Conservation (phyloP, 2,797 vertebrate genomes). For the Siniperca undulata region DNA sequence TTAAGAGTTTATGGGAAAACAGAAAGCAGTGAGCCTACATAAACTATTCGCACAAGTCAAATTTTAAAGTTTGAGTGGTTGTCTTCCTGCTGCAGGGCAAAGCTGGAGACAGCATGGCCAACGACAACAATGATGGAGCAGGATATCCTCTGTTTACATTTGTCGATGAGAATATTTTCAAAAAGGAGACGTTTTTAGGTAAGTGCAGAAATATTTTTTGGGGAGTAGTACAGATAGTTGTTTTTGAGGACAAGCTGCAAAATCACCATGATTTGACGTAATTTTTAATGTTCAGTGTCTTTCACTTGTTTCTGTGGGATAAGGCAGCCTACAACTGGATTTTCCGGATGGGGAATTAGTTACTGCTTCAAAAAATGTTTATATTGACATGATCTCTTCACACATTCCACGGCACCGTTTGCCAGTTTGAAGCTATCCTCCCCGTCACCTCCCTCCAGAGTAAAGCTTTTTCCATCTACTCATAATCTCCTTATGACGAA, state of each 20-base stretch:
- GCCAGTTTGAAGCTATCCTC: conserved; percentile 26
- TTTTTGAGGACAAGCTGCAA: too few species aligned
- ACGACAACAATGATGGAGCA: conserved; percentile 75
- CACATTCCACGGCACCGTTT: neutral
- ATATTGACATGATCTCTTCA: conserved; percentile 4
- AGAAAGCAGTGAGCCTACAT: neutral
- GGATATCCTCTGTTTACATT: conserved; percentile 85
- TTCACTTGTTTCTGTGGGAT: neutral
- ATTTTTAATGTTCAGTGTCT: neutral
- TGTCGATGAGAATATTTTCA: conserved; percentile 87
- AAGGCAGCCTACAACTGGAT: neutral
- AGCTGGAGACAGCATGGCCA: conserved; percentile 72
- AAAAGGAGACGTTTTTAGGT: conserved; percentile 89
- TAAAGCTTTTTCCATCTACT: conserved; percentile 56
- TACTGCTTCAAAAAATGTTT: conserved; percentile 2
- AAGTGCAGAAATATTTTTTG: conserved; percentile 24
- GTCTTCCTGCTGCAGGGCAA: conserved; percentile 77
- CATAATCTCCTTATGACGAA: conserved; percentile 74
- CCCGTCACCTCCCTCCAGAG: conserved; percentile 31
- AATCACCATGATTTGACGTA: neutral
- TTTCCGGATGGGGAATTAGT: neutral
- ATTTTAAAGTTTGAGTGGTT: neutral
- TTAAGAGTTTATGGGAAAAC: neutral
- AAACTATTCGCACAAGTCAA: neutral
- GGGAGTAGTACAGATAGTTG: too few species aligned